A percentile compares a stretch with the other conserved stretches of the same genome.
These are phyloP conservation scores for Drepana falcataria DNA, from an alignment of 2,888 invertebrate species.

Conservation along the genomic window DNA sequence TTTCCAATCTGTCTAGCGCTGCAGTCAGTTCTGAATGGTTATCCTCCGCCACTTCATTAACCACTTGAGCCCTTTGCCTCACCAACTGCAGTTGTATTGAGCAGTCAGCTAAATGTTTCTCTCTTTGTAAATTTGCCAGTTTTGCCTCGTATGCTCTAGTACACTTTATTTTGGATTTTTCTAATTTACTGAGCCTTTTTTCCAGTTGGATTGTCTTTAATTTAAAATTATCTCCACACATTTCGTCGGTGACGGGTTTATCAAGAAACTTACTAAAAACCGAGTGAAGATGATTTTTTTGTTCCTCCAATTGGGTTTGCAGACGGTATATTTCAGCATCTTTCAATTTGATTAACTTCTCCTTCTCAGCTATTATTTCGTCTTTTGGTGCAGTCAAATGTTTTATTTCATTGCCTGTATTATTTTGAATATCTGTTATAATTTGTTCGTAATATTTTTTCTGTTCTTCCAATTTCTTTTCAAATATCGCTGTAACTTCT, in stretches of 20 bases:
- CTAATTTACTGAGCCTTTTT: constrained; percentile 52
- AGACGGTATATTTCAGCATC: constrained; percentile 44
- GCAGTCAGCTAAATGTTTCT: constrained; percentile 59
- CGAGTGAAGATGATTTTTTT: constrained; percentile 41
- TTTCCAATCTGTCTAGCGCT: constrained; percentile 58
- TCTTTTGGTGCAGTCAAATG: constrained; percentile 29
- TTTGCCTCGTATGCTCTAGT: constrained; percentile 50
- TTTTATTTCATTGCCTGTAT: constrained; percentile 27
- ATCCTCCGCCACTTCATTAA: constrained; percentile 52
- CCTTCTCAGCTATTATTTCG: constrained; percentile 37
- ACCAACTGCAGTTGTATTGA: constrained; percentile 59
- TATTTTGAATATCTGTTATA: constrained; percentile 34
- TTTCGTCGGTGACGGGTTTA: constrained; percentile 29
- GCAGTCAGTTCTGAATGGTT: constrained; percentile 49
- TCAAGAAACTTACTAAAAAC: constrained; percentile 41
- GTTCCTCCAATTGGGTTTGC: constrained; percentile 39
- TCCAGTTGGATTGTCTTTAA: constrained; percentile 45
- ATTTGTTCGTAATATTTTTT: constrained; percentile 39
- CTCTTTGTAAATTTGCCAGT: constrained; percentile 49
- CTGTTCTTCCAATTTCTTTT: constrained; percentile 45
- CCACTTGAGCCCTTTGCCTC: constrained; percentile 55
- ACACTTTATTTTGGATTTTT: constrained; percentile 51
- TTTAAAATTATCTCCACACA: constrained; percentile 26
- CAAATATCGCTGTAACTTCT: constrained; percentile 38
- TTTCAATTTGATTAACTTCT: constrained; percentile 41